These are phyloP conservation scores for Micromussa lordhowensis DNA, from an alignment of 92 coral and sea anemone species.

Conservation along the genomic window DNA sequence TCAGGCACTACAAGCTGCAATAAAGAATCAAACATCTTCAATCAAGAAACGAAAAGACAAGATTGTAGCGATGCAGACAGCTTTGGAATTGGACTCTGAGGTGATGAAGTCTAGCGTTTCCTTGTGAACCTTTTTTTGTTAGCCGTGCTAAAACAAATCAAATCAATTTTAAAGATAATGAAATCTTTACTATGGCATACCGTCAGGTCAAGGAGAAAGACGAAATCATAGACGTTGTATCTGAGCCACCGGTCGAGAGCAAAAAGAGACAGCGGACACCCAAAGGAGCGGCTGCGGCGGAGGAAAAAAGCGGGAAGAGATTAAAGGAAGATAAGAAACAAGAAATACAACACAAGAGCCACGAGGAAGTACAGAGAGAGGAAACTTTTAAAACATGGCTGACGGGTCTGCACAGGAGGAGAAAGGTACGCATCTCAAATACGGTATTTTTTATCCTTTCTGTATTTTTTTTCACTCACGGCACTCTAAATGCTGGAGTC, in stretches of 20 bases:
- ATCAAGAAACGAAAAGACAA: conserved; percentile 87
- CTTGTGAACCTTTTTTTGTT: not conserved
- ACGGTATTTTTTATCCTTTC: not conserved
- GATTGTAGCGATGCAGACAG: conserved; percentile 90
- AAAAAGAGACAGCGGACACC: conserved; percentile 89
- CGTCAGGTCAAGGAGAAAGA: conserved; percentile 59
- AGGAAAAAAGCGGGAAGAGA: conserved; percentile 71
- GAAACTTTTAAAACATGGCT: conserved; percentile 92
- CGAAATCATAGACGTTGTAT: conserved; percentile 44
- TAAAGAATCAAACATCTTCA: conserved; percentile 79
- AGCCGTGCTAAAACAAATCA: not conserved
- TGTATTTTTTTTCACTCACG: not conserved
- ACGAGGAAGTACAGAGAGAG: conserved; percentile 79
- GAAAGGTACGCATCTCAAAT: conserved; percentile 65
- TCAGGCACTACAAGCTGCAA: conserved; percentile 81
- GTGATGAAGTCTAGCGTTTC: conserved; percentile 47
- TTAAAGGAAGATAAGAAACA: conserved; percentile 83
- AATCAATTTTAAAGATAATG: not conserved
- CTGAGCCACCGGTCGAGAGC: conserved; percentile 65
- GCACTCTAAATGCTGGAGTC: not conserved
- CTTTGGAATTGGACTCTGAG: conserved; percentile 89
- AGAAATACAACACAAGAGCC: conserved; percentile 78
- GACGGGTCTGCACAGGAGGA: conserved; percentile 77
- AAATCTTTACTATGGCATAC: no score
- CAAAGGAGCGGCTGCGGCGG: conserved; percentile 64